Base-by-base conservation (phyloP, 2,888 invertebrate species). In the Brachyopa scutellaris region DNA sequence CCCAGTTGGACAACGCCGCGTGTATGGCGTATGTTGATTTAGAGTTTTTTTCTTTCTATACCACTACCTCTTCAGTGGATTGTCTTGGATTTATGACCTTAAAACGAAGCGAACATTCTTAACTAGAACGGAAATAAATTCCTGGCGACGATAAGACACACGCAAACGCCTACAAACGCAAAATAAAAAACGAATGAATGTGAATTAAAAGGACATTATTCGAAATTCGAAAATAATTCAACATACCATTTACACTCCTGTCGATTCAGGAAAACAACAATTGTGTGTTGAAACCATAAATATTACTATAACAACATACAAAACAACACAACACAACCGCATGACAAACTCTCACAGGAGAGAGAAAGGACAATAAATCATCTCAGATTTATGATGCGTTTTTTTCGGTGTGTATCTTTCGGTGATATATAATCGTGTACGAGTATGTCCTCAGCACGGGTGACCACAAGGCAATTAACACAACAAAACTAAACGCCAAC, bases 151-250 rank as follows among this genome's bases (percentile, higher is more conserved):
- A 80, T 80, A 80, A 80, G 80, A 51, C 26, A 66, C 82, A 82
- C 82, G 77, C 76, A 77, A 72, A 47, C 57, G 45, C 45, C 66
- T 49, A 11, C 64, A 40, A 57, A 13, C 11, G 9, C 29, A 36
- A 21, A 17, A 36, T 36, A 31, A 49, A 45, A 17, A 53, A 21
- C 29, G 40, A 69, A 69, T 64, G 62, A 62, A 74, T n/a, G n/a
- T 38, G 76, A 80, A 80, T 80, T 76, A 80, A 82, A 82, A 82
- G 77, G 77, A 82, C 69, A 80, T 80, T 80, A 80, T 77, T 66
- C 59, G 77, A 82, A 77, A 77, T 77, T 82, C 33, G 82, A 82
- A 82, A 61, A 82, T 82, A 70, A 82, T 77, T 70, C 72, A 55
- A 69, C 55, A 76, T 53, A 61, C n/a, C n/a, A n/a, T 59, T 45